Evolutionary conservation across 2,888 invertebrate species (phyloP).

Genomic region (Diarsia brunnea): DNA sequence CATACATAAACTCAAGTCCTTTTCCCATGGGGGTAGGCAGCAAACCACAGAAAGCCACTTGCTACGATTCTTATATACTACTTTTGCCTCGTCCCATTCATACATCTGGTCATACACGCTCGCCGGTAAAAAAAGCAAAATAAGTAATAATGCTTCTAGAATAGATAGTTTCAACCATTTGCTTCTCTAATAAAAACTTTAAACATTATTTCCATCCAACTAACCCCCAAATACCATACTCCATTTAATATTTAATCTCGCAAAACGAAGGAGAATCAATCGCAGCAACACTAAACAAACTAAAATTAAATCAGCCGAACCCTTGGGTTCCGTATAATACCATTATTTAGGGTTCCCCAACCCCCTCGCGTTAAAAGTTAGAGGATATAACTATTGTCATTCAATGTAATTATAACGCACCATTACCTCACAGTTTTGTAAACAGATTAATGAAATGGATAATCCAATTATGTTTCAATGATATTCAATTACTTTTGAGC

Average conservation of each 20-base stretch:
- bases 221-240: conserved; percentile 69
- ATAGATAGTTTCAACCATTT: background rate
- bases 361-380: conserved; percentile 57
- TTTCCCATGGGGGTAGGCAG: no score
- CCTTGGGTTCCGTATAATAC: conserved; percentile 76
- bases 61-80: no score
- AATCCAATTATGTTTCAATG: conserved; percentile 62
- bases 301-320: conserved; percentile 77
- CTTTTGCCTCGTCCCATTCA: no score
- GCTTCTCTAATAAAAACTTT: conserved; percentile 19
- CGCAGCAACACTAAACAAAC: conserved; percentile 75
- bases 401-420: conserved; percentile 82
- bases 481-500: conserved; percentile 51
- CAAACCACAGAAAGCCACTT: no score
- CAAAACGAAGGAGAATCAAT: conserved; percentile 64
- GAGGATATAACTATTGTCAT: conserved; percentile 69
- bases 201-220: conserved; percentile 47
- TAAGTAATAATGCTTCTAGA: background rate
- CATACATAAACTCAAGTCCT: no score
- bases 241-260: conserved; percentile 70
- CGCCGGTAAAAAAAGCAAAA: background rate
- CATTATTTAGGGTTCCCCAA: conserved; percentile 76
- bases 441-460: conserved; percentile 78
- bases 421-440: conserved; percentile 81
- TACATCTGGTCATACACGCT: no score